A percentile compares a stretch with the other conserved stretches of the same genome.
Conservation (phyloP, 2,113 vertebrate species). For the Barnardius zonarius region DNA sequence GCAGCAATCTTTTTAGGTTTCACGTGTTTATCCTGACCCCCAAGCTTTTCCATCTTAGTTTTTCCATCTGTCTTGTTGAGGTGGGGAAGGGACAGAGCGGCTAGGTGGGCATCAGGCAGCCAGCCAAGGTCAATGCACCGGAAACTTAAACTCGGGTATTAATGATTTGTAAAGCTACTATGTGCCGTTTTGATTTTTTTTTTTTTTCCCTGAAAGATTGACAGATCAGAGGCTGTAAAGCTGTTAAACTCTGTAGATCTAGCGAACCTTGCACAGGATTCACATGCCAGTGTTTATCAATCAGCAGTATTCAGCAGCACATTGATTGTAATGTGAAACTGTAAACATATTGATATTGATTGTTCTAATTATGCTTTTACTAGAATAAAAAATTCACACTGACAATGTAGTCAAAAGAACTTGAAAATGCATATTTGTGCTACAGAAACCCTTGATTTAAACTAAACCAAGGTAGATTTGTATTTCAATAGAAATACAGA, state of each 20-base stretch:
- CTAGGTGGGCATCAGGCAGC: neutral
- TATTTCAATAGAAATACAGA: neutral
- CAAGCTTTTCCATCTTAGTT: neutral
- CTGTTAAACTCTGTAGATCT: neutral
- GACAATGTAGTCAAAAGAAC: neutral
- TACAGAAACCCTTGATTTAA: neutral
- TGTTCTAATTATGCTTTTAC: neutral
- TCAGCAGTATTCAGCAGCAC: neutral
- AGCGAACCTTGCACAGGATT: neutral
- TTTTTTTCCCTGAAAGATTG: neutral
- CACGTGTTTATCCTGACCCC: neutral
- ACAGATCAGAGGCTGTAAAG: neutral
- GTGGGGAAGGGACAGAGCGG: neutral
- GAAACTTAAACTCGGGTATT: neutral
- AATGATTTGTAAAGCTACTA: neutral
- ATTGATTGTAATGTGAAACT: neutral
- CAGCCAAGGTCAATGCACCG: neutral
- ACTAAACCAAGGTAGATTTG: neutral
- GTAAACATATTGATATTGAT: neutral
- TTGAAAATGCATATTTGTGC: neutral
- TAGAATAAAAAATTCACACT: neutral
- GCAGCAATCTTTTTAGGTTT: neutral
- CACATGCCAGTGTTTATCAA: neutral
- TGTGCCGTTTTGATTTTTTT: rapidly evolving
- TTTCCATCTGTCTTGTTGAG: neutral